These are phyloP conservation scores for Beroe forskalii DNA, from an alignment of 37 sponge, comb jelly and placozoan genomes.

Conservation along the genomic window DNA sequence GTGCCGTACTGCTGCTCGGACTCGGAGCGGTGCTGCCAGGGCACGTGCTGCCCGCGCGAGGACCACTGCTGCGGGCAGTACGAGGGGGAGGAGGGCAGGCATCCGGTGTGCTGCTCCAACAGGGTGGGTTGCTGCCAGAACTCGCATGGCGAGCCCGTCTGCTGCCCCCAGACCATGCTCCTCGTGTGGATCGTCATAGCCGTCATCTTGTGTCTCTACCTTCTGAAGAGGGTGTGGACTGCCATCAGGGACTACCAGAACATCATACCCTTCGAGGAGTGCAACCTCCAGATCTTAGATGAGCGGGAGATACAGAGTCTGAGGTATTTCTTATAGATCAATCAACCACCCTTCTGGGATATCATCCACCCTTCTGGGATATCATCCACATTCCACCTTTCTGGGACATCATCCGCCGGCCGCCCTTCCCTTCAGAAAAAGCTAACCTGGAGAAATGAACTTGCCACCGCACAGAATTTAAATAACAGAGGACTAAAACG, in stretches of 20 bases:
- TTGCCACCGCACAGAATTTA: no score
- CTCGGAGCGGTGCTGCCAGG: background rate
- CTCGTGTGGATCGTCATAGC: slow-evolving; percentile 18
- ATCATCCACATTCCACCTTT: no score
- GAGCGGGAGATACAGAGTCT: background rate
- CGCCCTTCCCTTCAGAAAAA: no score
- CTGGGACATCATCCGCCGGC: no score
- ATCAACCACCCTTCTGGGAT: no score
- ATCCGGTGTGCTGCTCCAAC: background rate
- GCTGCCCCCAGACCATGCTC: background rate
- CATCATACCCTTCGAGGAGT: slow-evolving; percentile 9
- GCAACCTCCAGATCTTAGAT: background rate
- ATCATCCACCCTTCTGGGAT: no score
- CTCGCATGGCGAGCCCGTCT: slow-evolving; percentile 3
- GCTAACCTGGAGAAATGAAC: no score
- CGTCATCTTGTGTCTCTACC: background rate
- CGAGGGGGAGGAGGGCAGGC: background rate
- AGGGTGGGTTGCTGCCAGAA: background rate
- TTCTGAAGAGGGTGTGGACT: background rate
- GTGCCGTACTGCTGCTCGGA: slow-evolving; percentile 14
- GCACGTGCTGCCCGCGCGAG: background rate
- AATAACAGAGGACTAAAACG: no score
- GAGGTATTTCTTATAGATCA: no score
- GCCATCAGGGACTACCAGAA: background rate
- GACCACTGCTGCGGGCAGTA: background rate